Percentiles rank a stretch among this genome's conserved stretches.
These are phyloP conservation scores for Idaea straminata DNA, from an alignment of 2,888 invertebrate species.

Conservation along the genomic window DNA sequence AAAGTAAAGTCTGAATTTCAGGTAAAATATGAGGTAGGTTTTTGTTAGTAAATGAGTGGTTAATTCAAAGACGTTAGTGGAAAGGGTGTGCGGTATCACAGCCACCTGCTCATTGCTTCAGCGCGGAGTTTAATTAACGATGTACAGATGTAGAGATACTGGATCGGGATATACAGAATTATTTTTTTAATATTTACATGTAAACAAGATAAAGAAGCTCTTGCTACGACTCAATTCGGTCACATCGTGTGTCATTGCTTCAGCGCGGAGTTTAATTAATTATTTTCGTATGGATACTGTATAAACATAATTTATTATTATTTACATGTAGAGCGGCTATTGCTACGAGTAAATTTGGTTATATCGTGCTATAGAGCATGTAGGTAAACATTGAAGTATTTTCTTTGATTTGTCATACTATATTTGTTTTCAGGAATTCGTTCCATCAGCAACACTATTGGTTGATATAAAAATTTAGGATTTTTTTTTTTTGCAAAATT, in stretches of 20 bases:
- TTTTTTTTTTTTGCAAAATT: too few relatives aligned
- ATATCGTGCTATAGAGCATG: constrained; percentile 38
- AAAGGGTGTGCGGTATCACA: constrained; percentile 64
- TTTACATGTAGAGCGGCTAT: too few relatives aligned
- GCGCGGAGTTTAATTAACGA: constrained; percentile 67
- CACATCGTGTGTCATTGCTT: constrained; percentile 38
- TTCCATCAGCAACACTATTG: too few relatives aligned
- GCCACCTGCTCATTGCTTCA: constrained; percentile 64
- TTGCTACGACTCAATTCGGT: too few relatives aligned
- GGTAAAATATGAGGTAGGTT: constrained; percentile 1
- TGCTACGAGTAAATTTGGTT: too few relatives aligned
- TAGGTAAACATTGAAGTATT: not conserved
- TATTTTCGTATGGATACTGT: constrained; percentile 30
- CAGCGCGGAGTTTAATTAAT: constrained; percentile 68
- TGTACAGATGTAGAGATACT: constrained; percentile 32
- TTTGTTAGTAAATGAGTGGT: constrained; percentile 31
- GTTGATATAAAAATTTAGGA: too few relatives aligned
- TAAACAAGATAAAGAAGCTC: too few relatives aligned
- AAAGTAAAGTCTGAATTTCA: not conserved
- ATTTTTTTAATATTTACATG: not conserved
- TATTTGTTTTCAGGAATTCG: too few relatives aligned
- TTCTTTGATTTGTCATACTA: too few relatives aligned
- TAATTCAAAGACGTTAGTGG: constrained; percentile 62
- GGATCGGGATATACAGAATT: constrained; percentile 32
- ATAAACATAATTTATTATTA: not conserved